Percentiles rank a stretch among this genome's conserved stretches.
These are phyloP conservation scores for Melanerpes formicivorus DNA, from an alignment of 2,113 vertebrate species.

Conservation along the genomic window DNA sequence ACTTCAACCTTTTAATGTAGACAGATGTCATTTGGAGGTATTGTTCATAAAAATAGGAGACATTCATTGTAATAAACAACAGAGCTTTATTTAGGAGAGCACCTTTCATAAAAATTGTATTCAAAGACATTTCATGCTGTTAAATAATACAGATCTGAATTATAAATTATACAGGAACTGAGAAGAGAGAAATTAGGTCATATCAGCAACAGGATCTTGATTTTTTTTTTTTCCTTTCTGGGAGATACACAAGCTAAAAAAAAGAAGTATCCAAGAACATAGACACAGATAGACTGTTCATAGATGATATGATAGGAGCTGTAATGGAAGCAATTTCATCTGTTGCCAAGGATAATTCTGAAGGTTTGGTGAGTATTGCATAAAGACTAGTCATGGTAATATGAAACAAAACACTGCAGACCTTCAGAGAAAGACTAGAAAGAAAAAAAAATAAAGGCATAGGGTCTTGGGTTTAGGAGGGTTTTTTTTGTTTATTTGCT, in stretches of 20 bases:
- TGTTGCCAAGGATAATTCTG: not conserved
- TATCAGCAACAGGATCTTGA: not conserved
- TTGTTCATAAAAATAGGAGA: not conserved
- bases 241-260: not conserved
- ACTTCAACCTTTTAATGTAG: not conserved
- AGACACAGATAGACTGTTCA: not conserved
- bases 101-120: not conserved
- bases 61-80: not conserved
- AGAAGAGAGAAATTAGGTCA: not conserved
- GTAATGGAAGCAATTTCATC: not conserved
- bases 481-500: not conserved
- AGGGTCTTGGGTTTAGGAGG: rapidly evolving
- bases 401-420: not conserved
- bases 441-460: not conserved
- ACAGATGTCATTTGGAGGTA: not conserved
- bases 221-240: not conserved
- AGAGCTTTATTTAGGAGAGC: not conserved
- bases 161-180: not conserved
- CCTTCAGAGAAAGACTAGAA: not conserved
- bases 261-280: not conserved
- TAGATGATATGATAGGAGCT: not conserved
- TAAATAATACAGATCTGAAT: slow-evolving; percentile 10
- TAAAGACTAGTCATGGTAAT: not conserved
- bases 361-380: not conserved
- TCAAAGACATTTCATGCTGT: not conserved